Percentiles rank a stretch among this genome's conserved stretches.
Evolutionary conservation across 2,888 invertebrate genomes (phyloP).

Genomic region (Torymus tubicola): DNA sequence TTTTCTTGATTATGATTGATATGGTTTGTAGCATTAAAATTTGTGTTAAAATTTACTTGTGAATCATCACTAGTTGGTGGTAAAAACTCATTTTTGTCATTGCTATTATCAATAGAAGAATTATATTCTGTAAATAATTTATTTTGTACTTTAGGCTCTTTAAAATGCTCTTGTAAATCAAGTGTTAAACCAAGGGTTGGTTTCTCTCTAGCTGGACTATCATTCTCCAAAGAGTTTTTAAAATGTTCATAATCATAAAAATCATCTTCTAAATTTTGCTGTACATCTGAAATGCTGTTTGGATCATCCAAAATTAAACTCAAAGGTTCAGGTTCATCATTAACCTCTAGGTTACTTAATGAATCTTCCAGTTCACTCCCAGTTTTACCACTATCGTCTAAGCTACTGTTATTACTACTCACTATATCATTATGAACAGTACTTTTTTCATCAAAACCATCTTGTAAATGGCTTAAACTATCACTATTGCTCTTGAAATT

Average conservation of each 20-base stretch:
- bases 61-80: slow-evolving; percentile 7
- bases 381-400: slow-evolving; percentile 68
- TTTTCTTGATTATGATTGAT: slow-evolving; percentile 28
- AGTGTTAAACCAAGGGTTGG: slow-evolving; percentile 37
- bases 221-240: slow-evolving; percentile 62
- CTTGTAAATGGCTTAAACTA: slow-evolving; percentile 55
- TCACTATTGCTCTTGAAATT: slow-evolving; percentile 62
- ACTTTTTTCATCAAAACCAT: slow-evolving; percentile 58
- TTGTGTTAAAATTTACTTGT: slow-evolving; percentile 21
- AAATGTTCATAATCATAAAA: slow-evolving; percentile 70
- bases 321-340: slow-evolving; percentile 69
- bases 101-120: slow-evolving; percentile 36
- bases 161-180: slow-evolving; percentile 46
- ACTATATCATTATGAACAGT: slow-evolving; percentile 63
- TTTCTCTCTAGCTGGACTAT: slow-evolving; percentile 54
- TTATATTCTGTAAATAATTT: slow-evolving; percentile 39
- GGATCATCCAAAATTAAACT: slow-evolving; percentile 72
- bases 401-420: slow-evolving; percentile 69
- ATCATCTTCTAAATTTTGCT: slow-evolving; percentile 66
- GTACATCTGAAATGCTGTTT: slow-evolving; percentile 62
- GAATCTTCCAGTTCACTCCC: slow-evolving; percentile 66
- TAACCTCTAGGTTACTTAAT: slow-evolving; percentile 64
- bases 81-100: slow-evolving; percentile 25
- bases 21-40: slow-evolving; percentile 30
- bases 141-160: slow-evolving; percentile 54